A percentile compares a stretch with the other conserved stretches of the same genome.
These are phyloP conservation scores for Rachycentron canadum DNA, from an alignment of 2,797 vertebrate species.

Conservation along the genomic window DNA sequence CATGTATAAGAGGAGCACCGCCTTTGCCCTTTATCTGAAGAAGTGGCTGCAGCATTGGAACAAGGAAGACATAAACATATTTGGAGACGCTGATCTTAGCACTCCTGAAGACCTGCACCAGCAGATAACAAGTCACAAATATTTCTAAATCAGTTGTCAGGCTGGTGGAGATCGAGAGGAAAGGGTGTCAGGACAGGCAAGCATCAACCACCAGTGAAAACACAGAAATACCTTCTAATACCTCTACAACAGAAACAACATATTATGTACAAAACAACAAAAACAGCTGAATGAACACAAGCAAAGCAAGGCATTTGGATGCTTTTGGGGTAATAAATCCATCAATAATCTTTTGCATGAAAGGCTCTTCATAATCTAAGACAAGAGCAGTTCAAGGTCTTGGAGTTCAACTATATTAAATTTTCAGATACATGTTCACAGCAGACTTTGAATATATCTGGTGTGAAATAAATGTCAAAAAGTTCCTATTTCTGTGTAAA, in stretches of 20 bases:
- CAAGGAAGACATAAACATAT: slow-evolving; percentile 21
- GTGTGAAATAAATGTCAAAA: background rate
- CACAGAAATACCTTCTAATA: slow-evolving; percentile 39
- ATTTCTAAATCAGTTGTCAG: slow-evolving; percentile 15
- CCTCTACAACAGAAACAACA: background rate
- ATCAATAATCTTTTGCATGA: background rate
- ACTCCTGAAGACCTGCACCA: slow-evolving; percentile 61
- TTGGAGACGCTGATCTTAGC: slow-evolving; percentile 24
- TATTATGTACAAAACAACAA: background rate
- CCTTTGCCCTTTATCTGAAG: slow-evolving; percentile 34
- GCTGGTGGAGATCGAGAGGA: slow-evolving; percentile 62
- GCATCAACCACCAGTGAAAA: slow-evolving; percentile 42
- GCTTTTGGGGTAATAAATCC: background rate
- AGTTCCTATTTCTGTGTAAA: background rate
- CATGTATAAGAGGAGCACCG: slow-evolving; percentile 14
- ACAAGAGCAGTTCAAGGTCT: background rate
- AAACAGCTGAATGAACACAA: slow-evolving; percentile 23
- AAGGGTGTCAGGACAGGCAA: slow-evolving; percentile 27
- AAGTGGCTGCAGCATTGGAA: slow-evolving; percentile 42
- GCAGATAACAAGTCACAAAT: slow-evolving; percentile 29
- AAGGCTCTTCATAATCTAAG: background rate
- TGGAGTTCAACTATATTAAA: background rate
- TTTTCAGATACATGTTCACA: background rate
- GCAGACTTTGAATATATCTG: background rate
- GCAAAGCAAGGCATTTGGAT: slow-evolving; percentile 20